phyloP scores from a whole-genome alignment of 2,113 vertebrate genomes.

The Larimichthys crocea region DNA sequence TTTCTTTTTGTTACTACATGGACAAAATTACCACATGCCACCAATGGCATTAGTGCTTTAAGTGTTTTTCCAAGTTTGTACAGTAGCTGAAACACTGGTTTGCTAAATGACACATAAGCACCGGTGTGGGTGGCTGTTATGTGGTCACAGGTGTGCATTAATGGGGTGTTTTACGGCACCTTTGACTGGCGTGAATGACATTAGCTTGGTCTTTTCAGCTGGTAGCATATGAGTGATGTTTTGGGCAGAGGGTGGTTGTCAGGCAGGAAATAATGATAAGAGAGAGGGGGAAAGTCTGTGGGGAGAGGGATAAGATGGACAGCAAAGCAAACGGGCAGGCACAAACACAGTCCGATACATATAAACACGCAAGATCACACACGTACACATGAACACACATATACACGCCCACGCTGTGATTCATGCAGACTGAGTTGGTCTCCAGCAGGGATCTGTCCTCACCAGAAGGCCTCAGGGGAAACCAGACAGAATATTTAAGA shows the following conservation, averaged over 20 bases:
- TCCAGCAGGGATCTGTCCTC: constrained; percentile 81
- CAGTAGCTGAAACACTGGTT: constrained; percentile 33
- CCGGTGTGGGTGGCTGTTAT: constrained; percentile 27
- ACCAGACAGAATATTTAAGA: constrained; percentile 75
- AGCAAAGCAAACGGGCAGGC: constrained; percentile 38
- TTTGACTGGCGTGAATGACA: constrained; percentile 27
- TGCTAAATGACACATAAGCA: constrained; percentile 48
- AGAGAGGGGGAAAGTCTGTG: constrained; percentile 9
- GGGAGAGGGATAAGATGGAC: constrained; percentile 50
- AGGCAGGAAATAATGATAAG: constrained; percentile 32
- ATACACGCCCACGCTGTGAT: constrained; percentile 66
- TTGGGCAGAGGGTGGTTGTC: constrained; percentile 20
- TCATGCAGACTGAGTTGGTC: constrained; percentile 73
- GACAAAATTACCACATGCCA: constrained; percentile 8
- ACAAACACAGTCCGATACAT: constrained; percentile 63
- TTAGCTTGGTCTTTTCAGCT: neutral
- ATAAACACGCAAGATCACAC: constrained; percentile 48
- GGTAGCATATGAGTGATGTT: neutral
- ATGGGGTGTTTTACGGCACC: constrained; percentile 41
- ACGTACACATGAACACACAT: constrained; percentile 40
- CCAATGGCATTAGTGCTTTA: neutral
- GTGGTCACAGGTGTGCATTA: constrained; percentile 62
- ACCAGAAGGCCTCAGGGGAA: constrained; percentile 73
- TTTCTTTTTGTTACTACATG: constrained; percentile 7
- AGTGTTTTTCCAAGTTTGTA: constrained; percentile 27